A percentile compares a stretch with the other conserved stretches of the same genome.
Conservation (phyloP, 1,140 invertebrate species). For the Saccostrea glomerata region DNA sequence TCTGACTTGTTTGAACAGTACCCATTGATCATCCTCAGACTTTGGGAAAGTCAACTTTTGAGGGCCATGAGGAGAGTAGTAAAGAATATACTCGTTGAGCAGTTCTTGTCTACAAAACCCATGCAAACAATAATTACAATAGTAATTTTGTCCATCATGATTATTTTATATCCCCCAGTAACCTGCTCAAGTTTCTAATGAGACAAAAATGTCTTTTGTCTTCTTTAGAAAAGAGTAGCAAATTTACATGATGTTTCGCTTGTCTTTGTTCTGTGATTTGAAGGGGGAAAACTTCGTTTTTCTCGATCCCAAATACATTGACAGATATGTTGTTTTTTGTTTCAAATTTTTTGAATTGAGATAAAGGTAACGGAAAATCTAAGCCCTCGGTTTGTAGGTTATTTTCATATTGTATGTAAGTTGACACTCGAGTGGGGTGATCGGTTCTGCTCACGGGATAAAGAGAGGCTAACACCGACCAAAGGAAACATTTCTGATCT, state of each 20-base stretch:
- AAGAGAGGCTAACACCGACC: slow-evolving; percentile 39
- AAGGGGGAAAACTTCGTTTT: slow-evolving; percentile 23
- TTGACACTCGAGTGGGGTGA: slow-evolving; percentile 42
- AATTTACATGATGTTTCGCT: slow-evolving; percentile 35
- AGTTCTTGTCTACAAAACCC: slow-evolving; percentile 44
- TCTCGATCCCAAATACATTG: slow-evolving; percentile 45
- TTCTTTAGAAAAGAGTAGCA: slow-evolving; percentile 38
- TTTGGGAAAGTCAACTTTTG: slow-evolving; percentile 51
- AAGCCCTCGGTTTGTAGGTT: slow-evolving; percentile 28
- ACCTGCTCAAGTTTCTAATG: slow-evolving; percentile 45
- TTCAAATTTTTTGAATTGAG: slow-evolving; percentile 44
- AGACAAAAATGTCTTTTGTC: slow-evolving; percentile 43
- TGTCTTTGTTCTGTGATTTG: slow-evolving; percentile 17
- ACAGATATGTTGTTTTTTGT: slow-evolving; percentile 42
- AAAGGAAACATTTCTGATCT: slow-evolving; percentile 54
- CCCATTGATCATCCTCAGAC: too few relatives aligned
- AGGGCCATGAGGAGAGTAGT: slow-evolving; percentile 47
- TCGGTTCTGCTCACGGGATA: neutral
- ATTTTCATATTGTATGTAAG: slow-evolving; percentile 39
- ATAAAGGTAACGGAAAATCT: slow-evolving; percentile 38
- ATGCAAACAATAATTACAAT: slow-evolving; percentile 53
- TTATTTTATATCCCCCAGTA: slow-evolving; percentile 39
- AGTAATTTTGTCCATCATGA: too few relatives aligned
- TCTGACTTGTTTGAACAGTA: slow-evolving; percentile 29
- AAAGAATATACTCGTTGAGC: slow-evolving; percentile 44